Conservation (phyloP, 1,140 invertebrate species). For the Zaprionus capensis region DNA sequence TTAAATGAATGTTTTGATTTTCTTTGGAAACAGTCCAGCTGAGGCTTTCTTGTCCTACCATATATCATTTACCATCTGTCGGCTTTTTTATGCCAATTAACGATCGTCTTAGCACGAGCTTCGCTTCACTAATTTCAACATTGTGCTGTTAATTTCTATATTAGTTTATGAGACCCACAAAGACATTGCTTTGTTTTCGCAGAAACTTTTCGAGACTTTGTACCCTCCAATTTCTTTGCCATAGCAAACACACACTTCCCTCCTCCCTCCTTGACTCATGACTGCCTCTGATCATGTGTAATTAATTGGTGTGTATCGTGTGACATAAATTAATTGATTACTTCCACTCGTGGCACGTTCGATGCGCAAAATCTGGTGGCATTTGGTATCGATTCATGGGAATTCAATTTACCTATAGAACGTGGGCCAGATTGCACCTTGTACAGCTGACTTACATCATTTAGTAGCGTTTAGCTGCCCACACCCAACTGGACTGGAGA, state of each 20-base stretch:
- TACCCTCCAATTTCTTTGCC: background rate
- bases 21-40: no score
- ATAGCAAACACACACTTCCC: background rate
- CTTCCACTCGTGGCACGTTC: background rate
- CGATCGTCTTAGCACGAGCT: constrained; percentile 8
- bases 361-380: constrained; percentile 14
- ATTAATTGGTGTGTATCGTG: constrained; percentile 12
- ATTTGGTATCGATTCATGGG: constrained; percentile 20
- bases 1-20: no score
- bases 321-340: constrained; percentile 34
- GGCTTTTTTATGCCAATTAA: constrained; percentile 35
- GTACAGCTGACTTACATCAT: constrained; percentile 26
- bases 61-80: constrained; percentile 8
- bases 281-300: background rate
- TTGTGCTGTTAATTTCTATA: constrained; percentile 26
- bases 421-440: constrained; percentile 12
- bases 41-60: background rate
- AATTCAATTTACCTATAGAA: constrained; percentile 9
- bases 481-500: background rate
- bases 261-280: background rate
- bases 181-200: constrained; percentile 4
- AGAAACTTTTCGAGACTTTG: background rate
- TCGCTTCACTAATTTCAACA: constrained; percentile 26
- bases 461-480: background rate
- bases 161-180: constrained; percentile 13